These are phyloP conservation scores for Buathra laborator DNA, from an alignment of 2,888 invertebrate species.

Conservation along the genomic window DNA sequence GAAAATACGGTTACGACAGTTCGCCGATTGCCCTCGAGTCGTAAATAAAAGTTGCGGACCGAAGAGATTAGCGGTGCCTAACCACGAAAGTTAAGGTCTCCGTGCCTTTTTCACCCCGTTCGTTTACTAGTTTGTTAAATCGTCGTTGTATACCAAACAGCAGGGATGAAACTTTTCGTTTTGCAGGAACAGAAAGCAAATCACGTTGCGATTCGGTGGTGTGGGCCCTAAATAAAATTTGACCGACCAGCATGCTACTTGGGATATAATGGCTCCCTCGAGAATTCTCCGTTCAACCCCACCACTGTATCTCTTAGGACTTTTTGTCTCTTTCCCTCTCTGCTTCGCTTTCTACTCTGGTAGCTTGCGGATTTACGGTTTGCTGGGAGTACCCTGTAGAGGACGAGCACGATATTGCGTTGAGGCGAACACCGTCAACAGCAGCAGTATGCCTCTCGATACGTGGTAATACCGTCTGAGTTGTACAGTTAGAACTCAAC, in stretches of 20 bases:
- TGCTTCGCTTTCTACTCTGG: background rate
- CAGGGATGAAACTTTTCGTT: background rate
- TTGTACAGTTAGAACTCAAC: constrained; percentile 40
- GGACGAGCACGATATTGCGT: constrained; percentile 50
- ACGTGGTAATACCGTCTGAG: background rate
- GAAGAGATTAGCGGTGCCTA: constrained; percentile 75
- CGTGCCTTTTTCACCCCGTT: constrained; percentile 65
- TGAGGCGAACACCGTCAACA: background rate
- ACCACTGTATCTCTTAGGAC: background rate
- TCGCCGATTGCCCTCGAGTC: constrained; percentile 67
- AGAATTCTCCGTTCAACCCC: constrained; percentile 33
- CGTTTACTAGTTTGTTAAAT: constrained; percentile 29
- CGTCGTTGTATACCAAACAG: constrained; percentile 12
- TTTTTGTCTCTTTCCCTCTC: constrained; percentile 6
- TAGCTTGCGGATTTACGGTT: constrained; percentile 63
- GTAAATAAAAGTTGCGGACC: constrained; percentile 76
- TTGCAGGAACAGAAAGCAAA: background rate
- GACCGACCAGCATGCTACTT: constrained; percentile 57
- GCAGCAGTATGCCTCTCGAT: constrained; percentile 10
- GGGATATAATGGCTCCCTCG: constrained; percentile 69
- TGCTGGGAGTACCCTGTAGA: constrained; percentile 10
- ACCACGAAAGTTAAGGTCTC: constrained; percentile 76
- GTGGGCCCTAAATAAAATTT: constrained; percentile 74
- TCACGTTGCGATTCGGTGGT: constrained; percentile 26
- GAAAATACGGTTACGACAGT: constrained; percentile 61